These are phyloP conservation scores for Apaloderma vittatum DNA, from an alignment of 2,113 vertebrate genomes.

Conservation along the genomic window DNA sequence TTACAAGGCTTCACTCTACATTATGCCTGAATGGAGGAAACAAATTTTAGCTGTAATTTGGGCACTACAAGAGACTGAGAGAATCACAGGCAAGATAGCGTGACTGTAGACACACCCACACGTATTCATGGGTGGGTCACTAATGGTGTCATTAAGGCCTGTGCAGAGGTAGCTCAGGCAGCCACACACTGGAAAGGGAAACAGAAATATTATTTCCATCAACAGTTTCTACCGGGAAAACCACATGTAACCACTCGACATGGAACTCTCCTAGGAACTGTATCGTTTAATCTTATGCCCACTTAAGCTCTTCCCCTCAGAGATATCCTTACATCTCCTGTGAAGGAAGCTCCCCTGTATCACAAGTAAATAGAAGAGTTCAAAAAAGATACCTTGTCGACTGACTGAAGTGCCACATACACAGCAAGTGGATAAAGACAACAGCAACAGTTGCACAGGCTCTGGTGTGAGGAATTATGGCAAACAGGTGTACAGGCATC, in stretches of 20 bases:
- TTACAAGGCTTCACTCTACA: background rate
- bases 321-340: background rate
- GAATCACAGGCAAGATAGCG: background rate
- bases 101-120: background rate
- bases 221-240: background rate
- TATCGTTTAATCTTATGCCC: background rate
- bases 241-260: background rate
- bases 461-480: fast-evolving
- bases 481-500: background rate
- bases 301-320: too few species aligned
- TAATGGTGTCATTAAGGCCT: too few species aligned
- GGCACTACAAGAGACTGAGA: background rate
- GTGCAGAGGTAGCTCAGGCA: too few species aligned
- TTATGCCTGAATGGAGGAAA: background rate
- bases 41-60: background rate
- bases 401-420: too few species aligned
- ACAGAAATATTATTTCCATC: background rate
- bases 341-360: background rate
- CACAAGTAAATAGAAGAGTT: background rate
- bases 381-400: background rate
- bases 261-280: background rate
- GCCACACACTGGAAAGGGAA: background rate
- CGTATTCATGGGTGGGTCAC: background rate
- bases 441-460: background rate
- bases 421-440: too few species aligned